A percentile compares a stretch with the other conserved stretches of the same genome.
Conservation (phyloP, 2,888 invertebrate genomes). For the Lissocephala sabroskyi region DNA sequence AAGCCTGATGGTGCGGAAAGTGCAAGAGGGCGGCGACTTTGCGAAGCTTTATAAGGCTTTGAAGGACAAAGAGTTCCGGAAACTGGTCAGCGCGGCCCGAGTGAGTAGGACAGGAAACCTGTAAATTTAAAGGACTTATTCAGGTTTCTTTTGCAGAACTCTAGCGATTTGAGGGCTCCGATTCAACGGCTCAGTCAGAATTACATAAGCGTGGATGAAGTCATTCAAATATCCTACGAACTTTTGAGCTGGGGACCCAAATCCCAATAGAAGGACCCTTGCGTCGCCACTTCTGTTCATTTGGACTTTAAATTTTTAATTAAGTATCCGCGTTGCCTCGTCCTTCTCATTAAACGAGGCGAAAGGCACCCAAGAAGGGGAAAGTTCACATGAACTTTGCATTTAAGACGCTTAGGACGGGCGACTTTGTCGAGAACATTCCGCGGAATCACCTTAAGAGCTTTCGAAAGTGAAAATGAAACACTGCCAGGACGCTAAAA, state of each 20-base stretch:
- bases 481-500: too few relatives aligned
- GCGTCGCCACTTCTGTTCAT: too few relatives aligned
- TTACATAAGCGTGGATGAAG: conserved; percentile 55
- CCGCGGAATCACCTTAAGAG: too few relatives aligned
- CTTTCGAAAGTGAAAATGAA: too few relatives aligned
- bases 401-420: background rate
- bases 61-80: conserved; percentile 38
- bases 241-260: conserved; percentile 64
- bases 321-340: background rate
- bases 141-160: conserved; percentile 35
- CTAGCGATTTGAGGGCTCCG: conserved; percentile 33
- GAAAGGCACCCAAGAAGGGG: too few relatives aligned
- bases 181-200: conserved; percentile 37
- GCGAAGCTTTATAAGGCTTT: conserved; percentile 52
- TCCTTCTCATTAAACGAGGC: background rate
- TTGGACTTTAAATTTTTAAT: background rate
- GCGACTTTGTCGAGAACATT: background rate
- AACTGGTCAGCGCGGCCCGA: conserved; percentile 43
- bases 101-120: too few relatives aligned
- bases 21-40: conserved; percentile 50
- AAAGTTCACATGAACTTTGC: too few relatives aligned
- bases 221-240: conserved; percentile 42
- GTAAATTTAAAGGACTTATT: background rate
- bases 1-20: conserved; percentile 48
- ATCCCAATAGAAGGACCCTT: background rate